Base-by-base conservation (phyloP, 2,797 vertebrate genomes). In the Falco berigora region DNA sequence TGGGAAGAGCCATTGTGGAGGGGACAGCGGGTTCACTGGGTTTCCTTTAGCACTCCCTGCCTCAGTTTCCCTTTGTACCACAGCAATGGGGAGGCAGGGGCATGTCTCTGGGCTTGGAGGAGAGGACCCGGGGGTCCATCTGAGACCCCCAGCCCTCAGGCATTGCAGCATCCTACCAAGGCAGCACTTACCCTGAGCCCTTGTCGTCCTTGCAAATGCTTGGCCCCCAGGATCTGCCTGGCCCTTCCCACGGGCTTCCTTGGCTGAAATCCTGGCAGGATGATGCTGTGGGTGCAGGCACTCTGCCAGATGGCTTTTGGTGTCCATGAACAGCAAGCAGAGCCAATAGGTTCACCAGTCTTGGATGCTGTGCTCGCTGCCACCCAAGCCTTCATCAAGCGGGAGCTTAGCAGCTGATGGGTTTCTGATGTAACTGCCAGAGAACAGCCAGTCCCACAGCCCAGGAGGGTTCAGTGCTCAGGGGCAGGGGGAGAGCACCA, bases 1-100 rank as follows among this genome's bases (percentile, higher is more conserved):
- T 1, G 0, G 18, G 42, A 32, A 25, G 8, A 28, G 16, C 3
- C 1, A 0, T 3, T 8, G n/a, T 3, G 2, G 42, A 25, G 16
- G 17, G 30, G 28, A 28, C 21, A 40, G n/a, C 8, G 19, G 19
- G 38, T 16, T 34, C 0, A 0, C 10, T 0, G 5, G 18, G 15
- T 8, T 52, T 59, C 32, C 40, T 6, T 13, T 4, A 32, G 16
- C 0, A 0, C 36, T 46, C 23, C 14, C 25, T 79, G 90, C 73
- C 82, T 83, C 34, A 2, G 72, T 32, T 66, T 86, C 67, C 73
- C 62, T 40, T 52, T 22, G 64, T 5, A 3, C 9, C 10, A 8
- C 22, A 8, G 36, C 21, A 15, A 0, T 4, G 21, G 46, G 36
- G 47, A 44, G 19, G 63, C 16, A n/a, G 42, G 24, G 25, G 20